A percentile compares a stretch with the other conserved stretches of the same genome.
These are phyloP conservation scores for Labroides dimidiatus DNA, from an alignment of 2,797 vertebrate genomes.

Conservation along the genomic window DNA sequence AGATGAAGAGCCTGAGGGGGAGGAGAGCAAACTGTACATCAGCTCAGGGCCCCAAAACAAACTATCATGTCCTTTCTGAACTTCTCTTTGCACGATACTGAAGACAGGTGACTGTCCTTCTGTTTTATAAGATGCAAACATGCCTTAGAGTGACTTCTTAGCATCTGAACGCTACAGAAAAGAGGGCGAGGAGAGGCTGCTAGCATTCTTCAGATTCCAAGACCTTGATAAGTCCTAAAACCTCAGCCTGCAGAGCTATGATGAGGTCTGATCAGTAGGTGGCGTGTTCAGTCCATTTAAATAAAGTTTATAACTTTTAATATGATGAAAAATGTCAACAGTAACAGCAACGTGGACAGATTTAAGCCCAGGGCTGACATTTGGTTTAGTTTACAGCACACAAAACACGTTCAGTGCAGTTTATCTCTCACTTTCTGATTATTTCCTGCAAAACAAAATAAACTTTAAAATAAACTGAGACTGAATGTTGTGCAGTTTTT, in stretches of 20 bases:
- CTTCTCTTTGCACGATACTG: neutral
- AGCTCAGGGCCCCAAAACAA: neutral
- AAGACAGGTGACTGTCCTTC: neutral
- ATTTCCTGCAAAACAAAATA: too few species aligned
- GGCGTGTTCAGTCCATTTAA: neutral
- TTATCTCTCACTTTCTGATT: too few species aligned
- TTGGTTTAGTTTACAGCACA: too few species aligned
- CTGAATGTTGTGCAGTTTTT: too few species aligned
- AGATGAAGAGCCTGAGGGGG: neutral
- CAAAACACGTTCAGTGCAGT: too few species aligned
- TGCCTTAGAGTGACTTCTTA: neutral
- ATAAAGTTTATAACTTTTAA: neutral
- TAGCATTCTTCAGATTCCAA: neutral
- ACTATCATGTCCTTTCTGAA: neutral
- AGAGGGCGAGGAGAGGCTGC: neutral
- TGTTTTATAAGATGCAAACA: neutral
- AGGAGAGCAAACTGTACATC: neutral
- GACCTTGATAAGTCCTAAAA: neutral
- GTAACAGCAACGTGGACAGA: too few species aligned
- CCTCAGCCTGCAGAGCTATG: neutral
- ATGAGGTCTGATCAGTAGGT: neutral
- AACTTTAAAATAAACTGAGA: too few species aligned
- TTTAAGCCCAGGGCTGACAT: too few species aligned
- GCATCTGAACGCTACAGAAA: neutral
- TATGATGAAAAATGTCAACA: neutral